Evolutionary conservation across 1,140 invertebrate genomes (phyloP), one percentile per base, ranked within the genome.

Genomic region (Drosophila neocordata): DNA sequence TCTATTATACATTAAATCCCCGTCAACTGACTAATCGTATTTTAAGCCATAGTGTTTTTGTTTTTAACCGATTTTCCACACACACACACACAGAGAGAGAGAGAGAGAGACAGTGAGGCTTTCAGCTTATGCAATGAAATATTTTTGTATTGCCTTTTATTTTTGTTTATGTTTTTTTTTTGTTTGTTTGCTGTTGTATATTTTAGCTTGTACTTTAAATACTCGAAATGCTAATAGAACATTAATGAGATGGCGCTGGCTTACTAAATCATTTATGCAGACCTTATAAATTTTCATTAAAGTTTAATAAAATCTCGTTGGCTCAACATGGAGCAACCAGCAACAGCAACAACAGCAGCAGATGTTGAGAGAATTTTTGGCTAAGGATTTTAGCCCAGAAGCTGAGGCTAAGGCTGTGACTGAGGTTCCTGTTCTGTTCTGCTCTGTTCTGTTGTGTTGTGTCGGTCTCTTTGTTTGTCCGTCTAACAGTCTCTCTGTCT

Each of bases 241-340:
- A 82, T 60, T 69, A 72, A 75, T 51, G 67, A 53, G 13, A 66
- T 60, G 69, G 38, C 67, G 35, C 41, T 41, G 68, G 79, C 64
- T 82, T 88, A 79, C 78, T 88, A 67, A 88, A 88, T 88, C 83
- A 88, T 88, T 88, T 81, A 88, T 88, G 83, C 83, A 88, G 71
- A 73, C 79, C 71, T 83, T 84, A 88, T 88, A 88, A 79, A 89
- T 89, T 89, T 88, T 89, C 84, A 89, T 88, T 88, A 89, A 88
- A 88, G 77, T 88, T 88, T 88, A 73, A 88, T 88, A 73, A 69
- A 89, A 77, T 84, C 77, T 57, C 37, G 57, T 58, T 65, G 64
- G 56, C 73, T 57, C 79, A 66, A 44, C 13, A 11, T 48, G 41
- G 27, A 31, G 41, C 41, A 44, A 15, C 41, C 34, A 44, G 41